Conservation (phyloP, 1,140 invertebrate genomes). For the Eriosoma lanigerum region DNA sequence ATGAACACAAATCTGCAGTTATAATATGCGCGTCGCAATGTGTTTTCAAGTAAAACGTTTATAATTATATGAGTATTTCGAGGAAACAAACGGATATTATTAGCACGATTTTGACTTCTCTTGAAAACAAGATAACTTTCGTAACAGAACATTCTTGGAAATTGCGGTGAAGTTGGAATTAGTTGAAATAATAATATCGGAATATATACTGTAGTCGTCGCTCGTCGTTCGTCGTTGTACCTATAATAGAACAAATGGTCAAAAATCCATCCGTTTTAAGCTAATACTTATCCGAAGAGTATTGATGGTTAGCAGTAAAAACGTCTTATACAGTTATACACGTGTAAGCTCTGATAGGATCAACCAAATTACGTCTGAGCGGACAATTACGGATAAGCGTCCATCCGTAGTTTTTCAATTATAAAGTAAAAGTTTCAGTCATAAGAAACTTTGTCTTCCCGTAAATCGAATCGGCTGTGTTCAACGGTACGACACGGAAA, state of each 20-base stretch:
- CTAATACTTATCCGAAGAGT: neutral
- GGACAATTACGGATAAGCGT: conserved; percentile 13
- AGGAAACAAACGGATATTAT: too few relatives aligned
- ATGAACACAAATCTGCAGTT: too few relatives aligned
- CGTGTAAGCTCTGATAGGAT: conserved; percentile 28
- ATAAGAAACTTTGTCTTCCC: conserved; percentile 4
- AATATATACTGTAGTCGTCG: too few relatives aligned
- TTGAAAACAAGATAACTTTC: too few relatives aligned
- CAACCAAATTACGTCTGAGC: neutral
- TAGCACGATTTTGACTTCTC: too few relatives aligned
- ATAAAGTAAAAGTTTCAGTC: conserved; percentile 30
- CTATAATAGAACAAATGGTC: conserved; percentile 15
- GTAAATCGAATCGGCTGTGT: conserved; percentile 8
- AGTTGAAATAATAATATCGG: neutral
- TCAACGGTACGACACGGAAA: conserved; percentile 8
- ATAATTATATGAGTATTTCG: too few relatives aligned
- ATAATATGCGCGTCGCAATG: too few relatives aligned
- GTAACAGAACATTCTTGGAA: too few relatives aligned
- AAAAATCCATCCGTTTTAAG: neutral
- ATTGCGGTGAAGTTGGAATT: too few relatives aligned
- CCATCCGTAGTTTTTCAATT: conserved; percentile 36
- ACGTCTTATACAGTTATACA: neutral
- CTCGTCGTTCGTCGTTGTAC: too few relatives aligned
- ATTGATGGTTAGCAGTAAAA: neutral
- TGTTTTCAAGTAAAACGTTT: too few relatives aligned